These are phyloP conservation scores for Enteromius radiatus DNA, from an alignment of 2,797 vertebrate species.

Conservation along the genomic window DNA sequence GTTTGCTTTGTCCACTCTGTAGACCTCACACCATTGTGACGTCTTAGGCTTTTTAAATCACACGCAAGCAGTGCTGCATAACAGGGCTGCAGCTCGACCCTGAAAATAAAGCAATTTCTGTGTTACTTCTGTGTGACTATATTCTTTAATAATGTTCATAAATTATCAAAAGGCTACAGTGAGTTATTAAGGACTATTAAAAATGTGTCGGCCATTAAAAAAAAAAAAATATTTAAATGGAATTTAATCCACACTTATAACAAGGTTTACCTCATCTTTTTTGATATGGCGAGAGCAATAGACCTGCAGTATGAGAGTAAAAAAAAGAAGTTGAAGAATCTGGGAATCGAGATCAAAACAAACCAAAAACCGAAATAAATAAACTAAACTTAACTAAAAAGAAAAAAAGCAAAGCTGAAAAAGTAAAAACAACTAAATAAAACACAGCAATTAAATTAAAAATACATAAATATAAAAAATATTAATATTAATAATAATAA, in stretches of 20 bases:
- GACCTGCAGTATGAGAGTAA: neutral
- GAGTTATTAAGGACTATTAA: neutral
- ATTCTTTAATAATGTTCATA: neutral
- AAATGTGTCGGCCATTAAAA: neutral
- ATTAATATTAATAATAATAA: too few species aligned
- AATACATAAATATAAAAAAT: neutral
- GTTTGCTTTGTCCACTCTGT: slow-evolving; percentile 14
- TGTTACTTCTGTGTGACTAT: neutral
- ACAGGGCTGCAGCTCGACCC: neutral
- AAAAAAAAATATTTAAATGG: neutral
- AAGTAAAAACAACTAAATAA: neutral
- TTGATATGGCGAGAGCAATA: neutral
- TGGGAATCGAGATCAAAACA: neutral
- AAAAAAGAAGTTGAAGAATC: neutral
- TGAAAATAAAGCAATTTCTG: neutral
- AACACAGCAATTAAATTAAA: neutral
- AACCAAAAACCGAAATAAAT: neutral
- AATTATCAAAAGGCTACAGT: neutral
- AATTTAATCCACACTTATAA: neutral
- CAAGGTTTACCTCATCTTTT: neutral
- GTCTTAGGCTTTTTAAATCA: neutral
- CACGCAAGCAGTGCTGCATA: neutral
- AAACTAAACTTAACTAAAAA: neutral
- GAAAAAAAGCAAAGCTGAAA: neutral
- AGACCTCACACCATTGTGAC: neutral